Conservation (phyloP, 1,140 invertebrate genomes). For the Heterodera carotae region DNA sequence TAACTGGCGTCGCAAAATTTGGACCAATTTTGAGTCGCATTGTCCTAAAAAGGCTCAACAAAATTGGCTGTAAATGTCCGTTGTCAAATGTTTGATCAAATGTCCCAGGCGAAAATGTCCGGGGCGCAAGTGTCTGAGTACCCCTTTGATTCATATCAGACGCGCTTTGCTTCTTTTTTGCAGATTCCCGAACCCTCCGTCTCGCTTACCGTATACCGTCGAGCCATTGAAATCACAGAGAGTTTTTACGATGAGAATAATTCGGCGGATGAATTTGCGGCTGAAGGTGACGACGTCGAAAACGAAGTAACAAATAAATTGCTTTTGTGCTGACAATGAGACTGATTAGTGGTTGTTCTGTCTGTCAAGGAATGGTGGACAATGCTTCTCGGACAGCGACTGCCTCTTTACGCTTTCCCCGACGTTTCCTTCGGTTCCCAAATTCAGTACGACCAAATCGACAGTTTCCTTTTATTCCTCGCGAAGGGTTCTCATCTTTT, state of each 20-base stretch:
- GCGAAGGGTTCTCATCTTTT: no score
- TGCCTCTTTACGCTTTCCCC: not conserved
- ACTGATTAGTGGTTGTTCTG: not conserved
- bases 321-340: not conserved
- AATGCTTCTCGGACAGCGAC: not conserved
- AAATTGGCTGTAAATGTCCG: no score
- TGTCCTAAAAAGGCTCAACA: no score
- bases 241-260: not conserved
- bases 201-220: not conserved
- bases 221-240: not conserved
- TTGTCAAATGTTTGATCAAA: no score
- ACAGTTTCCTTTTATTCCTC: conserved; percentile 4
- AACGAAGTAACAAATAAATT: not conserved
- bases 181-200: not conserved
- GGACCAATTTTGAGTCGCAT: no score
- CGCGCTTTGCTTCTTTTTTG: no score
- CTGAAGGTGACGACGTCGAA: not conserved
- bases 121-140: no score
- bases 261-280: not conserved
- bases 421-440: not conserved
- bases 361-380: not conserved
- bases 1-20: no score
- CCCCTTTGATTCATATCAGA: no score
- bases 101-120: no score
- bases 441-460: not conserved